These are phyloP conservation scores for Drosophila neotestacea DNA, from an alignment of 2,888 invertebrate genomes.

Conservation along the genomic window DNA sequence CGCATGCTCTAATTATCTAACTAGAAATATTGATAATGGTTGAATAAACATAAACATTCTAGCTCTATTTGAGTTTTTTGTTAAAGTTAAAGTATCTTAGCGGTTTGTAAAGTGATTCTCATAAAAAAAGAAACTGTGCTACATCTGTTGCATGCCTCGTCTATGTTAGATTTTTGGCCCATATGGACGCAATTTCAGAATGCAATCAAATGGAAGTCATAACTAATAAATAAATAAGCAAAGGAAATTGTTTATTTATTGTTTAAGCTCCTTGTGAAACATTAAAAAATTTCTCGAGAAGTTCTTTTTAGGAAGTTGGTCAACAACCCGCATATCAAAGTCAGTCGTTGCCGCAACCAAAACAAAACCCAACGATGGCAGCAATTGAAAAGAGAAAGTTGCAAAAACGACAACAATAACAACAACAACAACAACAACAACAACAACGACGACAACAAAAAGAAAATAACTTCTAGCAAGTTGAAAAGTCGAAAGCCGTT, in stretches of 20 bases:
- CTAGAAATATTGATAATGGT: too few relatives aligned
- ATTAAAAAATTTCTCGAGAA: conserved; percentile 3
- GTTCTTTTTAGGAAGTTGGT: conserved; percentile 25
- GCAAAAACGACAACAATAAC: conserved; percentile 42
- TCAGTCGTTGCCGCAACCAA: conserved; percentile 16
- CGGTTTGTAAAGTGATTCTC: not conserved
- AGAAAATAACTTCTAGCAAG: conserved; percentile 64
- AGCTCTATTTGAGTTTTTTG: too few relatives aligned
- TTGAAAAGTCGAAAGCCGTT: conserved; percentile 68
- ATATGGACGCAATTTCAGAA: not conserved
- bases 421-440: conserved; percentile 9
- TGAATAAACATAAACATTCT: too few relatives aligned
- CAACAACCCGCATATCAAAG: conserved; percentile 44
- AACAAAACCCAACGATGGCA: conserved; percentile 43
- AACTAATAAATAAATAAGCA: not conserved
- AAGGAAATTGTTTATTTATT: not conserved
- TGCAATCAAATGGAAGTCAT: not conserved
- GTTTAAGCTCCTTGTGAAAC: conserved; percentile 13
- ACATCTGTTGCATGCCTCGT: conserved; percentile 5
- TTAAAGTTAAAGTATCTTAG: not conserved
- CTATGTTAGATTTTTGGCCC: not conserved
- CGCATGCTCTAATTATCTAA: too few relatives aligned
- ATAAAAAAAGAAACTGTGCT: not conserved
- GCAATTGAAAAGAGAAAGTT: conserved; percentile 79
- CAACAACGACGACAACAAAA: conserved; percentile 7